Evolutionary conservation across 2,888 invertebrate genomes (phyloP).

Genomic region (Luperina testacea): DNA sequence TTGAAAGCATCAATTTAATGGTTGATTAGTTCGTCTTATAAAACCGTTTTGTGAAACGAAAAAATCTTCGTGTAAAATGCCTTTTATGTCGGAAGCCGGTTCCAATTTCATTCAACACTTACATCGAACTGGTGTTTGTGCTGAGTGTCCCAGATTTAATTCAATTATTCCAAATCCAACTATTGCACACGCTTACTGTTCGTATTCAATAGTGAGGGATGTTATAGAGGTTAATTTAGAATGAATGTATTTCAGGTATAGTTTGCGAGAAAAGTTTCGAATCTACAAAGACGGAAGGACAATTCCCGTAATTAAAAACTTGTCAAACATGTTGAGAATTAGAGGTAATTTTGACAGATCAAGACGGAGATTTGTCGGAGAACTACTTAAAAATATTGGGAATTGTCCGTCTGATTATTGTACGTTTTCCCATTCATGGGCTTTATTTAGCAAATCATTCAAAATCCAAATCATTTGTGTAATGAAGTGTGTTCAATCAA

Average conservation of each 20-base stretch:
- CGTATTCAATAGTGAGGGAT: slow-evolving; percentile 15
- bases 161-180: slow-evolving; percentile 34
- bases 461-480: slow-evolving; percentile 24
- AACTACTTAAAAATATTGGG: neutral
- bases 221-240: slow-evolving; percentile 16
- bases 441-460: slow-evolving; percentile 4
- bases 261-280: neutral
- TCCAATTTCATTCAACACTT: slow-evolving; percentile 36
- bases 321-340: neutral
- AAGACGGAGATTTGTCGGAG: neutral
- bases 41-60: neutral
- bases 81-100: slow-evolving; percentile 2
- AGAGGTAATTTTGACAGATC: neutral
- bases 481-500: slow-evolving; percentile 37
- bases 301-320: neutral
- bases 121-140: slow-evolving; percentile 13
- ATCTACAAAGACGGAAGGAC: neutral
- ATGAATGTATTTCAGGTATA: neutral
- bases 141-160: slow-evolving; percentile 36
- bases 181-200: slow-evolving; percentile 18
- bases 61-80: neutral
- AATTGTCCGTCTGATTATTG: neutral
- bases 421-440: no score
- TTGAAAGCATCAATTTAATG: slow-evolving; percentile 1
- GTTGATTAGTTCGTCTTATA: neutral